Base-by-base conservation (phyloP, 2,888 invertebrate genomes). In the Trichopria drosophilae region DNA sequence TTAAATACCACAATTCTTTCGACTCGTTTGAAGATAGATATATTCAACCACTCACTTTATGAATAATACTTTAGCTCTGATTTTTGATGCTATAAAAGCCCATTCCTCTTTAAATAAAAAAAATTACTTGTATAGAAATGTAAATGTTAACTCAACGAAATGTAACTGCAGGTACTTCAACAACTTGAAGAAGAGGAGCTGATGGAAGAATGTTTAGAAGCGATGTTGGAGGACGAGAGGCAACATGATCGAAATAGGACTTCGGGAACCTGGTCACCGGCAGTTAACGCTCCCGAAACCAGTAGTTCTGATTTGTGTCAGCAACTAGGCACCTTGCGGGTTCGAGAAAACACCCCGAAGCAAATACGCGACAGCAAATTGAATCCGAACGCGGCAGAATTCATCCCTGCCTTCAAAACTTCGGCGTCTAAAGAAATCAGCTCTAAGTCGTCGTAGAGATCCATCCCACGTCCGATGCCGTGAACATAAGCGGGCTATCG, bases 191-290 rank as follows among this genome's bases (percentile, higher is more conserved):
- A 92, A 66, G 91, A 92, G 66, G 91, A 90, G 9, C 73, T 91
- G 10, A 90, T 91, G 87, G 88, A 91, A 69, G 88, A 92, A 70
- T 92, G 91, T 70, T 83, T 90, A 61, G 88, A 90, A 66, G 90
- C 89, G 4, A 90, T 90, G 86, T 68, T 88, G 48, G 87, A 87
- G 55, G 88, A 89, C 63, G 88, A 88, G 62, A 68, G 69, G 58
- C 75, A 75, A 43, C 73, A 73, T 43, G 68, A 73, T 41, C 67
- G 71, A 57, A 74, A 73, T 51, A 71, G 69, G 53, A 66, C 66
- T 7, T 67, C 73, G 9, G 63, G 66, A 4, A 72, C 72, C 45
- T 74, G 74, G 74, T 69, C 69, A 10, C 67, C 71, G 9, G 73
- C 72, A 18, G 64, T 69, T 3, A 69, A 64, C 37, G 63, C 57